Evolutionary conservation across 2,797 vertebrate genomes (phyloP).

Genomic region (Carapus acus): DNA sequence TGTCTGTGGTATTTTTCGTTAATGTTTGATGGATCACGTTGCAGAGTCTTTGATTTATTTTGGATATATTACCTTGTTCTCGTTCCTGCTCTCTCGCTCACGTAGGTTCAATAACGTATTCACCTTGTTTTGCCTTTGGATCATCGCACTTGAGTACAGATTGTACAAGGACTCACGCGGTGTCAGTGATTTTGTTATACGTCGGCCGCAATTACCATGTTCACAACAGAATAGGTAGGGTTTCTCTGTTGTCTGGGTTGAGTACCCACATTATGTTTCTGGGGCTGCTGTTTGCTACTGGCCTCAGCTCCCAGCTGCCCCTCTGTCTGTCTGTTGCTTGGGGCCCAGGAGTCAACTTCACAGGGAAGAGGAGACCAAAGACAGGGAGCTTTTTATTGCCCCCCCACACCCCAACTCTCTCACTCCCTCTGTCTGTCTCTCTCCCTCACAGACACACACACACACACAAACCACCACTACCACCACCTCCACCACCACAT

Average conservation of each 20-base stretch:
- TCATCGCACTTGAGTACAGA: not conserved
- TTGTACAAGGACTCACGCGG: not conserved
- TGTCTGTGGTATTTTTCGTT: not conserved
- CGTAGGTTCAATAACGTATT: not conserved
- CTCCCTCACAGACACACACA: constrained; percentile 11
- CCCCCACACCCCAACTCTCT: constrained; percentile 1
- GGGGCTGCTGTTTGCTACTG: constrained; percentile 40
- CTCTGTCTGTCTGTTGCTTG: constrained; percentile 59
- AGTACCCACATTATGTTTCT: constrained; percentile 34
- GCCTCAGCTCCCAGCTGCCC: constrained; percentile 55
- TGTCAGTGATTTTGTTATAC: constrained; percentile 1
- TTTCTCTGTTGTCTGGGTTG: constrained; percentile 20
- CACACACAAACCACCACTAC: constrained; percentile 45
- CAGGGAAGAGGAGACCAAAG: constrained; percentile 65
- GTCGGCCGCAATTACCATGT: constrained; percentile 1
- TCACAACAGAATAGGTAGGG: constrained; percentile 8
- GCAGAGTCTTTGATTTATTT: not conserved
- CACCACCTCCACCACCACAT: constrained; percentile 35
- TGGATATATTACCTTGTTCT: not conserved
- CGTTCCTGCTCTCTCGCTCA: not conserved
- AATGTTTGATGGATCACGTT: not conserved
- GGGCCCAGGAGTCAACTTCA: constrained; percentile 59
- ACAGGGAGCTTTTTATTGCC: constrained; percentile 52
- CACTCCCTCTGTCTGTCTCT: no score
- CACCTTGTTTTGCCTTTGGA: not conserved